Percentiles rank a stretch among this genome's conserved stretches.
Evolutionary conservation across 2,797 vertebrate genomes (phyloP).

Genomic region (Avahi laniger): DNA sequence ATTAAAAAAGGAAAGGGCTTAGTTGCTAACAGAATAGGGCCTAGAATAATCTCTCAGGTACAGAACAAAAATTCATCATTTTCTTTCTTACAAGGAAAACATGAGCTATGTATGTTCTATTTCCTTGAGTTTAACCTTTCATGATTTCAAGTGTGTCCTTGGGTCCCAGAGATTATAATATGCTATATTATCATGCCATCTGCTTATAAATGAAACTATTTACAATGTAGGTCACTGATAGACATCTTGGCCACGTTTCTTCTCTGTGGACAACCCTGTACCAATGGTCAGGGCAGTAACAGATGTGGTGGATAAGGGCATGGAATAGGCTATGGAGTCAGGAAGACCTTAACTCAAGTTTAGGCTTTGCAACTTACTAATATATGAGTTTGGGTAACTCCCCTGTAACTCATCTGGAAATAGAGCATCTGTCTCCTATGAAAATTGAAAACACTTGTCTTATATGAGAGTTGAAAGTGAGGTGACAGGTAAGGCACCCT

Average conservation of each 20-base stretch:
- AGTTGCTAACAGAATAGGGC: background rate
- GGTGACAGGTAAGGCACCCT: background rate
- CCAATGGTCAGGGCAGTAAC: background rate
- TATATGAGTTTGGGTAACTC: background rate
- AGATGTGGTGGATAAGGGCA: fast-evolving
- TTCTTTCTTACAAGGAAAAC: background rate
- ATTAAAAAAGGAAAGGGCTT: background rate
- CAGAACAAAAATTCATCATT: background rate
- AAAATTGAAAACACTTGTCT: background rate
- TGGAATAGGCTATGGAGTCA: background rate
- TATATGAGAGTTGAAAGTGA: background rate
- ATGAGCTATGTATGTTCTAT: fast-evolving
- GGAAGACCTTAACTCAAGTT: background rate
- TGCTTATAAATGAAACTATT: background rate
- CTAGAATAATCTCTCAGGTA: background rate
- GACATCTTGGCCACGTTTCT: background rate
- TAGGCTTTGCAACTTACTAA: background rate
- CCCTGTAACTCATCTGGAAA: background rate
- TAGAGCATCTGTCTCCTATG: background rate
- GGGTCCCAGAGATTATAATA: background rate
- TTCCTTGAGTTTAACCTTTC: background rate
- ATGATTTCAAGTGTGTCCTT: background rate
- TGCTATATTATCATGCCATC: background rate
- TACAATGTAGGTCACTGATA: background rate
- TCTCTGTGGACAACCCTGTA: background rate